Percentiles rank a stretch among this genome's conserved stretches.
Conservation (phyloP, 2,797 vertebrate species). For the Corythornis leucogaster region DNA sequence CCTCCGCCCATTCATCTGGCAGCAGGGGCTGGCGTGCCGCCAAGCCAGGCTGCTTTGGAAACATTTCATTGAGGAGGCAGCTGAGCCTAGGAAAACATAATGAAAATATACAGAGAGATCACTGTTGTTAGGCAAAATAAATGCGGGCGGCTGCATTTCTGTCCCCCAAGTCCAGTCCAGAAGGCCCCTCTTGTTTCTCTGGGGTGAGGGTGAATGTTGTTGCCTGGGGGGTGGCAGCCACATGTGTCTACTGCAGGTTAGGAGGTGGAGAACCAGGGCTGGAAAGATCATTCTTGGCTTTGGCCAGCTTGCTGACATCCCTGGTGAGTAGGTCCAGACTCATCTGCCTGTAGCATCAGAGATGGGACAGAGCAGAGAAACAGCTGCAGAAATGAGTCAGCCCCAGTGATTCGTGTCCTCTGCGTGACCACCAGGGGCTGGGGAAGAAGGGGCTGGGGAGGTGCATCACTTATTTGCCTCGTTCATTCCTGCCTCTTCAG, state of each 20-base stretch:
- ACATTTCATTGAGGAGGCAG: slow-evolving; percentile 72
- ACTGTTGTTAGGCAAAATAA: slow-evolving; percentile 68
- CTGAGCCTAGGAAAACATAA: slow-evolving; percentile 72
- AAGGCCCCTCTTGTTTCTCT: not conserved
- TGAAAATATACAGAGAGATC: slow-evolving; percentile 67
- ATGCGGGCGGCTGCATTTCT: slow-evolving; percentile 21
- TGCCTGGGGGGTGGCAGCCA: not conserved
- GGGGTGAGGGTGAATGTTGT: not conserved
- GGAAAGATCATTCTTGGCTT: not conserved
- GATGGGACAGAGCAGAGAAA: not conserved
- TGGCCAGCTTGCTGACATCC: not conserved
- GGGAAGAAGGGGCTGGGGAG: not conserved
- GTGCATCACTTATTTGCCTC: not conserved
- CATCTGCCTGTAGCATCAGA: not conserved
- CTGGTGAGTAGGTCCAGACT: not conserved
- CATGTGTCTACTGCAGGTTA: not conserved
- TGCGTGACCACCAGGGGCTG: not conserved
- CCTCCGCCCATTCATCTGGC: slow-evolving; percentile 66
- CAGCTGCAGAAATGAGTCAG: not conserved
- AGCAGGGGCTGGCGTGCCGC: slow-evolving; percentile 36
- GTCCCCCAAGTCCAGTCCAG: not conserved
- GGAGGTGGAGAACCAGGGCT: not conserved
- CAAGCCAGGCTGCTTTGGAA: slow-evolving; percentile 69
- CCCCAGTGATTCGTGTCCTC: not conserved
- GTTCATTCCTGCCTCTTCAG: not conserved